A percentile compares a stretch with the other conserved stretches of the same genome.
Conservation (phyloP, 2,888 invertebrate genomes). For the Nowickia ferox region DNA sequence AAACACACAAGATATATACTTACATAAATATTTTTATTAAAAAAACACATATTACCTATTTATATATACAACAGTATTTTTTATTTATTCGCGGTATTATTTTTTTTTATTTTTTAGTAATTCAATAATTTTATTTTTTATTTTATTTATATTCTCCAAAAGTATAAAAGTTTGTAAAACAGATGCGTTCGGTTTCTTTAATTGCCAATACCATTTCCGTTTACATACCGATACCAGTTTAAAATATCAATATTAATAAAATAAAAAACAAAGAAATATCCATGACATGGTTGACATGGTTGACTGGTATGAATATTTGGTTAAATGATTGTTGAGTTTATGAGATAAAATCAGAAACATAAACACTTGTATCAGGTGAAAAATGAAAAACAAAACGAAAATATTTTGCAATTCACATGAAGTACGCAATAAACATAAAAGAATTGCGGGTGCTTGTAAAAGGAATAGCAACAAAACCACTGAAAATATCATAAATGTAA, state of each 20-base stretch:
- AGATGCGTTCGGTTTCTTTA: constrained; percentile 61
- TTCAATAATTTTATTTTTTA: constrained; percentile 10
- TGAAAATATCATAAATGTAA: constrained; percentile 18
- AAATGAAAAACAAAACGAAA: not conserved
- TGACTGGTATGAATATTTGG: constrained; percentile 50
- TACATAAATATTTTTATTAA: not conserved
- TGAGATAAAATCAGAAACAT: constrained; percentile 50
- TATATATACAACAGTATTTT: not conserved
- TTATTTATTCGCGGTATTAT: not conserved
- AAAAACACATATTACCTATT: not conserved
- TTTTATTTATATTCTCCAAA: constrained; percentile 26
- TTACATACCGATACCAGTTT: constrained; percentile 19
- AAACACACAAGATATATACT: too few species aligned
- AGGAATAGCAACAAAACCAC: constrained; percentile 34
- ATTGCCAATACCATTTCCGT: constrained; percentile 52
- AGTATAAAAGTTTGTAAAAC: constrained; percentile 33
- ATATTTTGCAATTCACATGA: constrained; percentile 23
- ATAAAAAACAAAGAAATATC: constrained; percentile 22
- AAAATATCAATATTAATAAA: not conserved
- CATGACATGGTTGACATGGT: constrained; percentile 55
- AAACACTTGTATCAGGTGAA: not conserved
- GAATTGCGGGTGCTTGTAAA: constrained; percentile 35
- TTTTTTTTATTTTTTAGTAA: not conserved
- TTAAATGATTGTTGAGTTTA: constrained; percentile 60
- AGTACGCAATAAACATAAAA: constrained; percentile 8